Percentiles rank a stretch among this genome's conserved stretches.
Conservation (phyloP, 1,140 invertebrate species). For the Drosophila saltans region DNA sequence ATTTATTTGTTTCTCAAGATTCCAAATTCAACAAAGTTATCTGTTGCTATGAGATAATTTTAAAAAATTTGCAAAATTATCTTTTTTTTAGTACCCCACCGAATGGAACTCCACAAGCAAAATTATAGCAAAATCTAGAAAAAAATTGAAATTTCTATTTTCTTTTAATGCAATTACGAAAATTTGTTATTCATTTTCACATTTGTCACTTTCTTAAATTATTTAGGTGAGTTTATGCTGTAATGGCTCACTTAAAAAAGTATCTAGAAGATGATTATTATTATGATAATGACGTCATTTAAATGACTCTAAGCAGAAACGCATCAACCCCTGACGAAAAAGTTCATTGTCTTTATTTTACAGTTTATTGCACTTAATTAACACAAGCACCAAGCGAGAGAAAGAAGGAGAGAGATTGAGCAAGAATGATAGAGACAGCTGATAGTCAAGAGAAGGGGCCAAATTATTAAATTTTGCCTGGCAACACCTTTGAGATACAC, state of each 20-base stretch:
- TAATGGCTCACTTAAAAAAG: neutral
- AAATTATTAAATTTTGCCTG: slow-evolving; percentile 20
- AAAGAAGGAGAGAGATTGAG: slow-evolving; percentile 9
- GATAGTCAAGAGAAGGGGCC: neutral
- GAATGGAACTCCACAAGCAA: no score
- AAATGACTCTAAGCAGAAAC: slow-evolving; percentile 19
- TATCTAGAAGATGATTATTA: slow-evolving; percentile 7
- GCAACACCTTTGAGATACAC: slow-evolving; percentile 42
- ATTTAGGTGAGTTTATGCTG: no score
- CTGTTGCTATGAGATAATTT: no score
- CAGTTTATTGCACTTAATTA: slow-evolving; percentile 76
- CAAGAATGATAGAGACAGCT: neutral
- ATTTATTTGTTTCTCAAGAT: no score
- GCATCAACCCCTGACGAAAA: slow-evolving; percentile 63
- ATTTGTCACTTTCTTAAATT: no score
- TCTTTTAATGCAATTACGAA: no score
- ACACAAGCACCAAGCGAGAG: slow-evolving; percentile 28
- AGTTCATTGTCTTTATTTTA: slow-evolving; percentile 60
- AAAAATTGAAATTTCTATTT: no score
- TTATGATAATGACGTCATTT: neutral
- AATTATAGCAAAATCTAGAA: no score
- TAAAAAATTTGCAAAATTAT: no score
- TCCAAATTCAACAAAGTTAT: no score
- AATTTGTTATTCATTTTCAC: no score
- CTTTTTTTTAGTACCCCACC: no score